Percentiles rank a stretch among this genome's conserved stretches.
Evolutionary conservation across 2,888 invertebrate genomes (phyloP).

Genomic region (Lasius platythorax): DNA sequence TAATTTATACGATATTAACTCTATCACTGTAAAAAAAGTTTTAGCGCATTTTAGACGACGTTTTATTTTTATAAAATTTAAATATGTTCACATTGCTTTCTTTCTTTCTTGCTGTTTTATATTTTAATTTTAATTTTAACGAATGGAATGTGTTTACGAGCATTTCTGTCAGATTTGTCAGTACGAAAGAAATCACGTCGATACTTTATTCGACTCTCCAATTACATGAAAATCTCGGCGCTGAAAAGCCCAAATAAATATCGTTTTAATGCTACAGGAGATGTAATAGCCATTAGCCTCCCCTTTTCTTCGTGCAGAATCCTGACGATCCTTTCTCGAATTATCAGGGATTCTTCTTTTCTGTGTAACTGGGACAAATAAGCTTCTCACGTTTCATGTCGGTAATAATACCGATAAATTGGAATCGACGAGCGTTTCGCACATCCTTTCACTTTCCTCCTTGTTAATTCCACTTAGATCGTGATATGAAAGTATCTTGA

Average conservation of each 20-base stretch:
- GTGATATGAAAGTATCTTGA: constrained; percentile 8
- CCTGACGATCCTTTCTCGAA: constrained; percentile 1
- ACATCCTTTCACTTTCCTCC: constrained; percentile 31
- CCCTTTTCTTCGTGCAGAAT: constrained; percentile 22
- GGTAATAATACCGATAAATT: constrained; percentile 34
- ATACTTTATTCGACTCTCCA: not conserved
- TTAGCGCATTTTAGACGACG: not conserved
- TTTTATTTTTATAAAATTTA: not conserved
- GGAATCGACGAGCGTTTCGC: not conserved
- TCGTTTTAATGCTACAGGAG: not conserved
- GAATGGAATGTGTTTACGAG: not conserved
- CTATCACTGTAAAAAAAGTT: not conserved
- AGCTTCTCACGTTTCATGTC: constrained; percentile 16
- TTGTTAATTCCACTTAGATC: constrained; percentile 1
- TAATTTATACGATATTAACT: not conserved
- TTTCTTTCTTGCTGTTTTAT: not conserved
- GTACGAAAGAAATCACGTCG: not conserved
- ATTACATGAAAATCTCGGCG: constrained; percentile 19
- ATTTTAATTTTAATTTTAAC: not conserved
- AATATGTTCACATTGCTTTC: not conserved
- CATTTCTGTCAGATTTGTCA: not conserved
- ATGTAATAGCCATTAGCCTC: constrained; percentile 26
- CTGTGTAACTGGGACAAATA: constrained; percentile 16
- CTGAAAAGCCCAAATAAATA: constrained; percentile 13
- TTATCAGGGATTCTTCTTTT: constrained; percentile 12